Percentiles rank a stretch among this genome's conserved stretches.
Conservation (phyloP, 2,797 vertebrate genomes). For the Meda fulgida region DNA sequence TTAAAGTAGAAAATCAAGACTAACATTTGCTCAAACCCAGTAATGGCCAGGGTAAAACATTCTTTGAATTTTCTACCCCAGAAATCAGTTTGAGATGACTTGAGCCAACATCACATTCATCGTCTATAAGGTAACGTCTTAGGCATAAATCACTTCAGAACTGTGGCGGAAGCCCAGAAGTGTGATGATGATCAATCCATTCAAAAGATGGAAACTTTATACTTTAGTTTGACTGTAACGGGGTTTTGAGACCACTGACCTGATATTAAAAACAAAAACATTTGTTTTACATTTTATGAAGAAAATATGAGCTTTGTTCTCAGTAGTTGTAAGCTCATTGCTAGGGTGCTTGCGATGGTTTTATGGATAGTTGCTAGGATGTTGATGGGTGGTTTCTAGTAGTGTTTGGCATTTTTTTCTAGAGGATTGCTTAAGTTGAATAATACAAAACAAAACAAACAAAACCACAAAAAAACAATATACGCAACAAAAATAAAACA, state of each 20-base stretch:
- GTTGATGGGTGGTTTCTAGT: background rate
- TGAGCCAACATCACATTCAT: constrained; percentile 44
- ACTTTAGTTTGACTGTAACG: background rate
- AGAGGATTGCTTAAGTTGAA: background rate
- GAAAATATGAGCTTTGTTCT: background rate
- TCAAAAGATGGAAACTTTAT: background rate
- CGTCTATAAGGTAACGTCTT: constrained; percentile 49
- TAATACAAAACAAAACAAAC: background rate
- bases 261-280: background rate
- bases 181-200: constrained; percentile 30
- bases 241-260: background rate
- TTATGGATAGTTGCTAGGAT: background rate
- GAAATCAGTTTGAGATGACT: constrained; percentile 41
- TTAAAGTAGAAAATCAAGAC: constrained; percentile 17
- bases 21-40: constrained; percentile 46
- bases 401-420: background rate
- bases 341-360: background rate
- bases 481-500: background rate
- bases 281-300: background rate
- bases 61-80: constrained; percentile 53
- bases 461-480: background rate
- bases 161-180: constrained; percentile 22
- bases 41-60: constrained; percentile 52
- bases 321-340: background rate
- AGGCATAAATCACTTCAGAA: constrained; percentile 32